These are phyloP conservation scores for Bradysia coprophila DNA, from an alignment of 1,140 invertebrate genomes.

Conservation along the genomic window DNA sequence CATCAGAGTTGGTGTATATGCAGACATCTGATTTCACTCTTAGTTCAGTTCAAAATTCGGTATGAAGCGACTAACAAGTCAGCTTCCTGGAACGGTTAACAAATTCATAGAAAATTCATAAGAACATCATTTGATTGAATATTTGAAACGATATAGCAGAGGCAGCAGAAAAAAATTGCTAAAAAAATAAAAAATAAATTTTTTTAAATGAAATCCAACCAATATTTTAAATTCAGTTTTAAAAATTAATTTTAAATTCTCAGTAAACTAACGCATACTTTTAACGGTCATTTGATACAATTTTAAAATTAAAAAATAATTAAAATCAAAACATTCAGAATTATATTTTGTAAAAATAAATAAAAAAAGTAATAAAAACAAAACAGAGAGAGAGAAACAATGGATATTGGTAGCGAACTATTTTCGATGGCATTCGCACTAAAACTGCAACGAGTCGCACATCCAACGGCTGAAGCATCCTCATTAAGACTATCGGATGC, in stretches of 20 bases:
- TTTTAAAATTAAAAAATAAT: no score
- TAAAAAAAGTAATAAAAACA: no score
- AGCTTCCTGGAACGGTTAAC: constrained; percentile 1
- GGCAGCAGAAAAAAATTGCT: background rate
- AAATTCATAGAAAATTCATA: background rate
- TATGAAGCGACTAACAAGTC: constrained; percentile 2
- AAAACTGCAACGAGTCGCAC: background rate
- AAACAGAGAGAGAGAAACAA: background rate
- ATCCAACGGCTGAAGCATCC: background rate
- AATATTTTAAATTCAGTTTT: background rate
- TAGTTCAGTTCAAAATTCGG: constrained; percentile 1
- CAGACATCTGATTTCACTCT: constrained; percentile 2
- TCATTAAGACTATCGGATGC: background rate
- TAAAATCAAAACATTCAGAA: no score
- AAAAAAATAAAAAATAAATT: background rate
- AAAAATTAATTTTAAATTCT: background rate
- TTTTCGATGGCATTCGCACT: background rate
- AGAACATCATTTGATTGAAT: background rate
- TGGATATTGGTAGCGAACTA: background rate
- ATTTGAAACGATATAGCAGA: background rate
- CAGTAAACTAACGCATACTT: no score
- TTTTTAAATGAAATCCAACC: background rate
- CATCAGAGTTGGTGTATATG: background rate
- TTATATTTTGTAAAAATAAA: no score
- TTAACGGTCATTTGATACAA: no score